Evolutionary conservation across 2,797 vertebrate genomes (phyloP).

Genomic region (Labroides dimidiatus): DNA sequence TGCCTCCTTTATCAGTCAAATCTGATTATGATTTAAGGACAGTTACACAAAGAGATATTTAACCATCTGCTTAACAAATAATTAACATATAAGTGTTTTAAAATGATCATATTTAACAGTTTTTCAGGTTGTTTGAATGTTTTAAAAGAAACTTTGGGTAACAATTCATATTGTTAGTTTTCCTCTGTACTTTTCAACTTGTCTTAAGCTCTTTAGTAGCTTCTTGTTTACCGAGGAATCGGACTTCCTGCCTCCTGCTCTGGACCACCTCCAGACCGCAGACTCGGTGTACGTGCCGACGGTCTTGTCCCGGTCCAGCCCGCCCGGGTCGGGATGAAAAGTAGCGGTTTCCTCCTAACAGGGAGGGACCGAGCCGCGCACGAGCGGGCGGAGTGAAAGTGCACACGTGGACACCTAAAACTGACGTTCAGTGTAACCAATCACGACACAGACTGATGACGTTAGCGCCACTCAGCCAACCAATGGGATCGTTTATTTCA

Average conservation of each 20-base stretch:
- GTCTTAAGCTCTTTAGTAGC: too few species aligned
- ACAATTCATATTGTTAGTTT: too few species aligned
- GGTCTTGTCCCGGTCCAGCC: constrained; percentile 34
- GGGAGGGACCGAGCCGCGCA: constrained; percentile 17
- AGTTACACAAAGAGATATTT: too few species aligned
- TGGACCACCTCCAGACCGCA: neutral
- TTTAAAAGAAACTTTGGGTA: too few species aligned
- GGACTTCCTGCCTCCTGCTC: neutral
- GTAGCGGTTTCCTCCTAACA: constrained; percentile 39
- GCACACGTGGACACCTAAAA: constrained; percentile 84
- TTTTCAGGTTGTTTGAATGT: too few species aligned
- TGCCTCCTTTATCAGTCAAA: too few species aligned
- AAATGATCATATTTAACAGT: too few species aligned
- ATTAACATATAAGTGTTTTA: too few species aligned
- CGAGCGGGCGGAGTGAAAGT: constrained; percentile 72
- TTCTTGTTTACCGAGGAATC: neutral
- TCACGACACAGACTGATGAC: constrained; percentile 42
- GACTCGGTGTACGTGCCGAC: constrained; percentile 61
- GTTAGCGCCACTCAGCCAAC: constrained; percentile 5
- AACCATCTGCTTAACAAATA: too few species aligned
- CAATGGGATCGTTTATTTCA: constrained; percentile 61
- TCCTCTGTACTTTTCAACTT: too few species aligned
- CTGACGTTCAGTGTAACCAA: constrained; percentile 67
- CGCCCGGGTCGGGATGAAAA: constrained; percentile 15
- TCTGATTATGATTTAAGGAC: too few species aligned